A percentile compares a stretch with the other conserved stretches of the same genome.
Evolutionary conservation across 2,113 vertebrate species (phyloP).

Genomic region (Passer montanus): DNA sequence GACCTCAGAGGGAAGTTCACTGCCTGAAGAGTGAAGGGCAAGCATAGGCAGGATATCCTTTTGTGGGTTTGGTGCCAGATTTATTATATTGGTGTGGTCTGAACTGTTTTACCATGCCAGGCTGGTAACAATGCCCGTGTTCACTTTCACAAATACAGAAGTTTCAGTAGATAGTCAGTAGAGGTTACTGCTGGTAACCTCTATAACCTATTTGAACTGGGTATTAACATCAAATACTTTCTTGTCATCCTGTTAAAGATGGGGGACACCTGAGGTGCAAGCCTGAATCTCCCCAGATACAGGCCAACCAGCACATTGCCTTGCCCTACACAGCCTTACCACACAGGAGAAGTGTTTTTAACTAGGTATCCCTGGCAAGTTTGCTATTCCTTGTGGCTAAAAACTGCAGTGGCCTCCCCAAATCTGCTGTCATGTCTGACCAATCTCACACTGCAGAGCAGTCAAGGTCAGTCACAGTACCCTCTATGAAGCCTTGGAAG

Average conservation of each 20-base stretch:
- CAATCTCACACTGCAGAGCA: background rate
- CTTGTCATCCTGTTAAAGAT: background rate
- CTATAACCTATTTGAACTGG: background rate
- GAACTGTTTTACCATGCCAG: background rate
- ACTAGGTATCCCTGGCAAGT: background rate
- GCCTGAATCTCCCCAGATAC: background rate
- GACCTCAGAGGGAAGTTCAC: background rate
- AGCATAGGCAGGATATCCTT: background rate
- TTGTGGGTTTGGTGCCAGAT: background rate
- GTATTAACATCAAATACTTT: background rate
- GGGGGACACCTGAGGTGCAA: background rate
- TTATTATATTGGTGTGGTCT: background rate
- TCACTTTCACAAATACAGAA: background rate
- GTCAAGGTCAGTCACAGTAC: background rate
- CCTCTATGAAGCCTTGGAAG: background rate
- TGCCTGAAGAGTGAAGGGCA: background rate
- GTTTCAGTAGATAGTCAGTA: background rate
- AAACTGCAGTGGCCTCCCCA: background rate
- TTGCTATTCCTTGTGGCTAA: background rate
- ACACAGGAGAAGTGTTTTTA: background rate
- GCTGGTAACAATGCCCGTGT: background rate
- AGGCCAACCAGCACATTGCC: background rate
- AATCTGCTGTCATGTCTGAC: background rate
- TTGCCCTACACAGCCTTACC: background rate
- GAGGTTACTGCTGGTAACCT: background rate